Evolutionary conservation across 2,888 invertebrate genomes (phyloP).

Genomic region (Anticlea derivata): DNA sequence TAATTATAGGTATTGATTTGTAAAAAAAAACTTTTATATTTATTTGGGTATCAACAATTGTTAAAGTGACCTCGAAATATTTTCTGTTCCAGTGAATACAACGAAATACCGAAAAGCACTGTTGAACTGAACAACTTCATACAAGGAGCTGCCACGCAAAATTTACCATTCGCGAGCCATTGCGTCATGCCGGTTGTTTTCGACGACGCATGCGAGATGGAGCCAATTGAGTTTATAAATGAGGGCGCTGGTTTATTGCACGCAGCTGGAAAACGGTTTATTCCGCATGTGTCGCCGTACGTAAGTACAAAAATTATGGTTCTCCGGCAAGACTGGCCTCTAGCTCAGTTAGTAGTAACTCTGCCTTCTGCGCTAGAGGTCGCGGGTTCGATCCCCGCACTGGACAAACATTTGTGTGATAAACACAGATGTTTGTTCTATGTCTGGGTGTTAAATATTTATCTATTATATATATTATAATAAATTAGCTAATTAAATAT

Average conservation of each 20-base stretch:
- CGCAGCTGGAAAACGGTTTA: constrained; percentile 52
- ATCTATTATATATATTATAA: too few relatives aligned
- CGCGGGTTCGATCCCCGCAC: too few relatives aligned
- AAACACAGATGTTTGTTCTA: too few relatives aligned
- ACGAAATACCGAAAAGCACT: constrained; percentile 30
- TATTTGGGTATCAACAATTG: too few relatives aligned
- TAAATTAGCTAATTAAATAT: too few relatives aligned
- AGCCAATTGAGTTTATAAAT: constrained; percentile 37
- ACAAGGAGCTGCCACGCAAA: constrained; percentile 39
- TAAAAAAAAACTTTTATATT: too few relatives aligned
- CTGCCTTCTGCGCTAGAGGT: too few relatives aligned
- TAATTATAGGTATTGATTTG: too few relatives aligned
- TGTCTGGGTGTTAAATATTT: too few relatives aligned
- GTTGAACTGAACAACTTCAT: constrained; percentile 53
- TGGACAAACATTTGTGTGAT: too few relatives aligned
- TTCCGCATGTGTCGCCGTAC: constrained; percentile 71
- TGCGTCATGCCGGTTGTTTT: constrained; percentile 62
- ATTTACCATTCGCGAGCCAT: constrained; percentile 67
- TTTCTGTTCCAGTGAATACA: constrained; percentile 53
- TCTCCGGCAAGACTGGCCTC: too few relatives aligned
- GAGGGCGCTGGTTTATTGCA: constrained; percentile 47
- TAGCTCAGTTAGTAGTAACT: too few relatives aligned
- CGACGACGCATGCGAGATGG: constrained; percentile 45
- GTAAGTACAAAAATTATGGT: constrained; percentile 69
- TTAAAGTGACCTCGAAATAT: not conserved